Conservation (phyloP, 1,140 invertebrate genomes). For the Copidosoma floridanum region DNA sequence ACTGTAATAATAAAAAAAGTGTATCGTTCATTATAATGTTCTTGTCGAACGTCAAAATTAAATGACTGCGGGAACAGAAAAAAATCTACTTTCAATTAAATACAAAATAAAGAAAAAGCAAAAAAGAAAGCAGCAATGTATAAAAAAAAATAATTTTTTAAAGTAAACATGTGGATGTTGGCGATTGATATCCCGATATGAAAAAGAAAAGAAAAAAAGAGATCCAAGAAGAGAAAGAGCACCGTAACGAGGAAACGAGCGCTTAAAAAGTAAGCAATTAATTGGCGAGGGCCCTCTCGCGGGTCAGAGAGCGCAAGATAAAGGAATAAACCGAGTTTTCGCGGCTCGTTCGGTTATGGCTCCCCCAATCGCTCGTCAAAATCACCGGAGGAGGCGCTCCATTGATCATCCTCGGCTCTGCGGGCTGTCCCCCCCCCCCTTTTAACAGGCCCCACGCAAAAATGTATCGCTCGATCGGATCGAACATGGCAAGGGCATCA, state of each 20-base stretch:
- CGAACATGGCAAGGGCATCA: too few relatives aligned
- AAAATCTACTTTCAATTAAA: too few relatives aligned
- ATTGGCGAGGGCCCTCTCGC: conserved; percentile 3
- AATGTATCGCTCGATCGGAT: conserved; percentile 13
- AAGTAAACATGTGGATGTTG: too few relatives aligned
- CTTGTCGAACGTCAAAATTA: too few relatives aligned
- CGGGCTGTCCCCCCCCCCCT: neutral
- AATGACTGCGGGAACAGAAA: too few relatives aligned
- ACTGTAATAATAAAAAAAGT: too few relatives aligned
- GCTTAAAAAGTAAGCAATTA: conserved; percentile 19
- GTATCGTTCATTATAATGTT: too few relatives aligned
- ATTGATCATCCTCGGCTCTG: conserved; percentile 6
- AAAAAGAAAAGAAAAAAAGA: neutral
- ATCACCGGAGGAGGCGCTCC: conserved; percentile 15
- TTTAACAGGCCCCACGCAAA: neutral
- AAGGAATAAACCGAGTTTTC: conserved; percentile 20
- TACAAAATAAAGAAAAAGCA: neutral
- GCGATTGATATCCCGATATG: too few relatives aligned
- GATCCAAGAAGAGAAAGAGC: too few relatives aligned
- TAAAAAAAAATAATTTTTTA: too few relatives aligned
- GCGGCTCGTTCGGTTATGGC: conserved; percentile 17
- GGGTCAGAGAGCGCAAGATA: conserved; percentile 9
- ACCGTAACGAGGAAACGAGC: conserved; percentile 20
- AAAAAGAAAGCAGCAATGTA: too few relatives aligned
- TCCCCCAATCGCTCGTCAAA: conserved; percentile 13